Evolutionary conservation across 2,888 invertebrate species (phyloP), one percentile per base, ranked within the genome.

Genomic region (Eurytoma californica): DNA sequence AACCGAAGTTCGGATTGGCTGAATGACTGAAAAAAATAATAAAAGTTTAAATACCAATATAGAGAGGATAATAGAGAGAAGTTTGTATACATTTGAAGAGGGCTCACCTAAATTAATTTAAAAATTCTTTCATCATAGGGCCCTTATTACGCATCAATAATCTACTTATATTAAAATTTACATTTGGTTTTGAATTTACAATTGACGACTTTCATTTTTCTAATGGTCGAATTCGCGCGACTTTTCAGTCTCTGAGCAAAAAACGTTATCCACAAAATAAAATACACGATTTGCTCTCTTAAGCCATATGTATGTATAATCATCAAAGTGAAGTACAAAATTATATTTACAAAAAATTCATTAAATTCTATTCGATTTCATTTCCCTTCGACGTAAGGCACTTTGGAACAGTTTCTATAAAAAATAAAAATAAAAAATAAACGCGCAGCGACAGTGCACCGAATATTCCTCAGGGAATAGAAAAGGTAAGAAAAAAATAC

Each of bases 391-490:
- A 85, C 83, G 84, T 88, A 90, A 90, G 90, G 90, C 90, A 90
- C 90, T 89, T 89, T 88, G 88, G 89, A 89, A 88, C 85, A 86
- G 85, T 85, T 86, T 84, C 74, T 86, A 84, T 84, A 85, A 84
- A 79, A 69, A 72, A 77, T 67, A 55, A 65, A 72, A 39, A 9
- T 39, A 39, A 39, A 39, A 39, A 39, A 39, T 39, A 39, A 39
- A 7, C 9, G 39, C 39, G 5, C 39, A 39, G 13, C 68, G 66
- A 76, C 72, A 80, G 66, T 78, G 80, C 80, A 80, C 68, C 78
- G 67, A 79, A 69, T 77, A 67, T 79, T 47, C 58, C 16, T 60
- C 63, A 57, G 18, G 39, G 55, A 76, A 80, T 72, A 75, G 75
- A 79, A 67, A 51, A 57, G 28, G 55, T 78, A 78, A 75, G 68